Evolutionary conservation across 2,888 invertebrate species (phyloP).

Genomic region (Drosophila engyochracea): DNA sequence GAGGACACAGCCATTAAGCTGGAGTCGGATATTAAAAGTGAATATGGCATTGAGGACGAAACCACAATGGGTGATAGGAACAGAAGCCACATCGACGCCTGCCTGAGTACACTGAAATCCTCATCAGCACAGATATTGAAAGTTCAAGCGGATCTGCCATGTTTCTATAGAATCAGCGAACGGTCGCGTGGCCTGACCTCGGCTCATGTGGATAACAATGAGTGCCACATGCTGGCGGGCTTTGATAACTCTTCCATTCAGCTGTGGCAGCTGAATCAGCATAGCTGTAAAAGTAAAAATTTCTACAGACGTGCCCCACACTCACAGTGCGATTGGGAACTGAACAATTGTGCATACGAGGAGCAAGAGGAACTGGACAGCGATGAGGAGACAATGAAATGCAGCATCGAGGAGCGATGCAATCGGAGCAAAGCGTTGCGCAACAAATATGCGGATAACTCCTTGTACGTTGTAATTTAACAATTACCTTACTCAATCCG

Average conservation of each 20-base stretch:
- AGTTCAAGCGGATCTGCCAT: conserved; percentile 68
- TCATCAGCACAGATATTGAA: conserved; percentile 68
- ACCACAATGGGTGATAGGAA: conserved; percentile 27
- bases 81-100: conserved; percentile 57
- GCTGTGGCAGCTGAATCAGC: conserved; percentile 84
- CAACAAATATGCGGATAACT: conserved; percentile 79
- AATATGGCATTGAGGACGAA: conserved; percentile 36
- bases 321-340: conserved; percentile 81
- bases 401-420: conserved; percentile 46
- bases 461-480: conserved; percentile 74
- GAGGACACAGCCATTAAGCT: conserved; percentile 66
- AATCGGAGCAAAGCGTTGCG: conserved; percentile 52
- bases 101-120: conserved; percentile 64
- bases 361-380: conserved; percentile 62
- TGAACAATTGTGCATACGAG: conserved; percentile 73
- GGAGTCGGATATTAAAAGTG: conserved; percentile 69
- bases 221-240: conserved; percentile 84
- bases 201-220: conserved; percentile 79
- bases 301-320: conserved; percentile 76
- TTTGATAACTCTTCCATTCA: conserved; percentile 84
- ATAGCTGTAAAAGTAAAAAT: conserved; percentile 79
- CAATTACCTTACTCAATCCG: not conserved
- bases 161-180: conserved; percentile 74
- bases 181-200: conserved; percentile 75
- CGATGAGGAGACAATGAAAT: conserved; percentile 41